A percentile compares a stretch with the other conserved stretches of the same genome.
Evolutionary conservation across 1,140 invertebrate species (phyloP).

Genomic region (Trichonephila clavipes): DNA sequence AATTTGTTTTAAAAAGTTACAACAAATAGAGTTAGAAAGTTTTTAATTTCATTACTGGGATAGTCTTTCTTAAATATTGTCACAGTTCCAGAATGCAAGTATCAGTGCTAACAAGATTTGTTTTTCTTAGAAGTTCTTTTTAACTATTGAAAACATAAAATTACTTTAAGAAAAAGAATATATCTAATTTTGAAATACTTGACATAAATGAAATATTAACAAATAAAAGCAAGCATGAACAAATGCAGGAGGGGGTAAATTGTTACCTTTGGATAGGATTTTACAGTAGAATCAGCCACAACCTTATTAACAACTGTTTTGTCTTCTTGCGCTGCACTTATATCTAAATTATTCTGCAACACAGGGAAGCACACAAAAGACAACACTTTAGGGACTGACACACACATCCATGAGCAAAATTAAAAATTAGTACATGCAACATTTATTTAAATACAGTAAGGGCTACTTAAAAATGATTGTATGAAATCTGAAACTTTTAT

Average conservation of each 20-base stretch:
- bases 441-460: neutral
- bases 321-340: constrained; percentile 64
- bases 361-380: constrained; percentile 59
- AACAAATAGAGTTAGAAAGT: too few relatives aligned
- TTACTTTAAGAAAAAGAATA: too few relatives aligned
- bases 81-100: too few relatives aligned
- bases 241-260: neutral
- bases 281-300: constrained; percentile 43
- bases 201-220: neutral
- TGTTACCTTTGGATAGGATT: constrained; percentile 75
- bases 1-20: too few relatives aligned
- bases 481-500: too few relatives aligned
- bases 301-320: constrained; percentile 72
- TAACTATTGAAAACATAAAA: too few relatives aligned
- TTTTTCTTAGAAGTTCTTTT: too few relatives aligned
- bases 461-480: too few relatives aligned
- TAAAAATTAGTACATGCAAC: constrained; percentile 18
- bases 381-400: constrained; percentile 19
- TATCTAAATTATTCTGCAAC: constrained; percentile 77
- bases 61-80: too few relatives aligned
- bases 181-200: too few relatives aligned
- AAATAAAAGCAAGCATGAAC: neutral
- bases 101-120: too few relatives aligned
- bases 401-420: neutral
- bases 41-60: too few relatives aligned